These are phyloP conservation scores for Hypena proboscidalis DNA, from an alignment of 2,888 invertebrate species.

Conservation along the genomic window DNA sequence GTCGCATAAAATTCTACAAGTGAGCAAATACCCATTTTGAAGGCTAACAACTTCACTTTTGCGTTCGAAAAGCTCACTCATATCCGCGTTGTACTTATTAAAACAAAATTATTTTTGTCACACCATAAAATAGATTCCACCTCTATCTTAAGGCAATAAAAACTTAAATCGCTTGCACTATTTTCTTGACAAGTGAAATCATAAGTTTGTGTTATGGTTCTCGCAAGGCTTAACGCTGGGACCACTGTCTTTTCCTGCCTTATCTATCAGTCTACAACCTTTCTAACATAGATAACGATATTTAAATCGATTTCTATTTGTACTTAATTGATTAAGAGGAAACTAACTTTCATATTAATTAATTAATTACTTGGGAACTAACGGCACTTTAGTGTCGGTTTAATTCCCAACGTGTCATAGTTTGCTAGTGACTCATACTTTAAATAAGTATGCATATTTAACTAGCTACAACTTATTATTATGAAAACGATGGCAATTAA, in stretches of 20 bases:
- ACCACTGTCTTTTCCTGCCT: slow-evolving; percentile 51
- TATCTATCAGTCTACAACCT: slow-evolving; percentile 16
- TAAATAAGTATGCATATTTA: too few species aligned
- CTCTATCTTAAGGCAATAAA: slow-evolving; percentile 43
- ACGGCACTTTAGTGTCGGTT: too few species aligned
- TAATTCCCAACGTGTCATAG: too few species aligned
- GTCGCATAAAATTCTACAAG: slow-evolving; percentile 33
- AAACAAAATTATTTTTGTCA: slow-evolving; percentile 39
- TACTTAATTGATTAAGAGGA: slow-evolving; percentile 8
- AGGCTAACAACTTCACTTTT: slow-evolving; percentile 72
- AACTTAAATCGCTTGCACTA: slow-evolving; percentile 31
- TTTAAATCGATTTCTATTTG: slow-evolving; percentile 6
- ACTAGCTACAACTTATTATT: too few species aligned
- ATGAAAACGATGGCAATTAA: too few species aligned
- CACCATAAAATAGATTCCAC: slow-evolving; percentile 21
- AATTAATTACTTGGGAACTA: not conserved
- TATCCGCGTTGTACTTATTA: slow-evolving; percentile 67
- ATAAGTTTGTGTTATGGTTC: slow-evolving; percentile 41
- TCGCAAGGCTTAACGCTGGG: slow-evolving; percentile 55
- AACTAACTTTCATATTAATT: slow-evolving; percentile 11
- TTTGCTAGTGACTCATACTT: too few species aligned
- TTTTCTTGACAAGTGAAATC: slow-evolving; percentile 13
- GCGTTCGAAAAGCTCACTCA: slow-evolving; percentile 70
- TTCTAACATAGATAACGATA: slow-evolving; percentile 12
- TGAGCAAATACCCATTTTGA: slow-evolving; percentile 57